These are phyloP conservation scores for Nyleta sp. DNA, from an alignment of 2,888 invertebrate species.

Conservation along the genomic window DNA sequence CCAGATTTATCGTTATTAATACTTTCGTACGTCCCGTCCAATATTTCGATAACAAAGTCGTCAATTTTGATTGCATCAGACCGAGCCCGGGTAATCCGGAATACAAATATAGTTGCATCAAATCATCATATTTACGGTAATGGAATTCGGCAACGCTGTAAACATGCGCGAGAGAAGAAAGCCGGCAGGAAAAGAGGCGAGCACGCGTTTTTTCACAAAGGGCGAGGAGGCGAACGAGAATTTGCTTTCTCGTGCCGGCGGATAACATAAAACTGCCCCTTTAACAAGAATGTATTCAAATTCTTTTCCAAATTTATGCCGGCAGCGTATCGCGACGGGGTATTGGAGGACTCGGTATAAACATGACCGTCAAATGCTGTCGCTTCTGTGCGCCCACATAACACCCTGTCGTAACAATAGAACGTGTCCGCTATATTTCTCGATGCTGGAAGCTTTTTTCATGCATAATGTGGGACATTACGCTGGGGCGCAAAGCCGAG, in stretches of 20 bases:
- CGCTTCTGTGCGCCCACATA: conserved; percentile 53
- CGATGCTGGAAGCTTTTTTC: conserved; percentile 54
- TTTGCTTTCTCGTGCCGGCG: conserved; percentile 39
- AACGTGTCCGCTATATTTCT: conserved; percentile 59
- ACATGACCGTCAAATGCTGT: conserved; percentile 63
- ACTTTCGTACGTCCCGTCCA: conserved; percentile 1
- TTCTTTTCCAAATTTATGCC: conserved; percentile 58
- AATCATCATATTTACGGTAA: conserved; percentile 45
- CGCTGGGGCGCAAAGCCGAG: conserved; percentile 31
- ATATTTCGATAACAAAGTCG: conserved; percentile 19
- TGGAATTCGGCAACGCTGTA: conserved; percentile 36
- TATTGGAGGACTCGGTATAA: conserved; percentile 54
- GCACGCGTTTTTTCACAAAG: conserved; percentile 45
- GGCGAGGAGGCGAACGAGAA: conserved; percentile 41
- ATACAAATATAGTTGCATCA: not conserved
- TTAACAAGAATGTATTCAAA: conserved; percentile 62
- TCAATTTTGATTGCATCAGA: conserved; percentile 23
- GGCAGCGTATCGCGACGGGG: conserved; percentile 48
- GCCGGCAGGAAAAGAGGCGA: not conserved
- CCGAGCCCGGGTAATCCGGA: not conserved
- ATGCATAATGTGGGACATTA: conserved; percentile 56
- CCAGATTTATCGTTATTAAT: conserved; percentile 43
- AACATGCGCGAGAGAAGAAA: conserved; percentile 28
- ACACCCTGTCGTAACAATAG: conserved; percentile 59
- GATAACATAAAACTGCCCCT: conserved; percentile 61